Conservation (phyloP, 2,797 vertebrate species). For the Oryzias dopingdopingensis region DNA sequence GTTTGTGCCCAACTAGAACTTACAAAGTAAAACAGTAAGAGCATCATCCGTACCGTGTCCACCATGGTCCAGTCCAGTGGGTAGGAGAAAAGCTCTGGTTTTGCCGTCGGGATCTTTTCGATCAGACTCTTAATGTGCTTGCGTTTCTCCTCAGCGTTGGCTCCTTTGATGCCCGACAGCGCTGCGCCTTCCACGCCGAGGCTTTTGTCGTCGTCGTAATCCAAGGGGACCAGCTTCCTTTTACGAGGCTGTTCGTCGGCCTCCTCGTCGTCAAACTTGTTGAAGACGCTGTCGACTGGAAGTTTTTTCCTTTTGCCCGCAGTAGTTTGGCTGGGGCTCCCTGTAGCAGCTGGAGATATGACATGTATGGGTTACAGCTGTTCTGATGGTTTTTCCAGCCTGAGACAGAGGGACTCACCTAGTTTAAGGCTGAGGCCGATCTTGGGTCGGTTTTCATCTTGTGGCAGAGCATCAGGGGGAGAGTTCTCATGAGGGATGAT, state of each 20-base stretch:
- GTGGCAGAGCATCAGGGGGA: constrained; percentile 88
- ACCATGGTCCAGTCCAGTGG: constrained; percentile 90
- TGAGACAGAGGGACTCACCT: constrained; percentile 64
- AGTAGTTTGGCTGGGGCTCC: constrained; percentile 92
- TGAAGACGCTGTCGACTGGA: constrained; percentile 96
- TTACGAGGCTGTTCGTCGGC: constrained; percentile 92
- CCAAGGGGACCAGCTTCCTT: constrained; percentile 95
- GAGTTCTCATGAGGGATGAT: constrained; percentile 99
- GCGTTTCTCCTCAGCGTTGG: constrained; percentile 94
- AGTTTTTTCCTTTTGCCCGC: constrained; percentile 94
- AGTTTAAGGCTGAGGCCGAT: constrained; percentile 97
- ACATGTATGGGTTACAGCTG: too few relatives aligned
- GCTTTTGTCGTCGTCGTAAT: constrained; percentile 95
- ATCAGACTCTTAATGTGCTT: constrained; percentile 99
- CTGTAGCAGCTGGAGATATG: constrained; percentile 80
- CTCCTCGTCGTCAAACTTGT: constrained; percentile 97
- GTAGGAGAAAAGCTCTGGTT: constrained; percentile 97
- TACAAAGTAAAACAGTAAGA: background rate
- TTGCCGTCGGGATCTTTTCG: constrained; percentile 97
- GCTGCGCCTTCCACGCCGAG: constrained; percentile 68
- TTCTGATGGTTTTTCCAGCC: too few relatives aligned
- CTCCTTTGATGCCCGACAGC: constrained; percentile 83
- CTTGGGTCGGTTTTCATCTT: constrained; percentile 93
- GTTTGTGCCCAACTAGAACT: too few relatives aligned
- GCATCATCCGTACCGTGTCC: constrained; percentile 70